Evolutionary conservation across 2,113 vertebrate genomes (phyloP).

Genomic region (Corythornis cristatus): DNA sequence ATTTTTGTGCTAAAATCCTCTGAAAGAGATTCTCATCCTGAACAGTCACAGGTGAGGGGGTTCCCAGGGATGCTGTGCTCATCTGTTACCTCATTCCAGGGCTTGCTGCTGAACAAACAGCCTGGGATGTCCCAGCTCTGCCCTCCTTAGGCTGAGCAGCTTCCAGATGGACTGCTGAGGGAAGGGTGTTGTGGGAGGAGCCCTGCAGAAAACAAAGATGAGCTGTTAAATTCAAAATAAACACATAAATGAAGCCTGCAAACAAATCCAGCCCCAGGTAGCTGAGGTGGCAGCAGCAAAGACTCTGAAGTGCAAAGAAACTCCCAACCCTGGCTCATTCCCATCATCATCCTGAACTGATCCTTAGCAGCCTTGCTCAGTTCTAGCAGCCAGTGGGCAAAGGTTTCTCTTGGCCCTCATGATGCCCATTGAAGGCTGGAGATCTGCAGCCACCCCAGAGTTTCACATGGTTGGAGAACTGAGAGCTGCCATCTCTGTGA

Average conservation of each 20-base stretch:
- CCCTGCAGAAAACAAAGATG: not conserved
- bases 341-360: fast-evolving
- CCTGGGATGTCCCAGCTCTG: not conserved
- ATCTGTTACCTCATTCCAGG: not conserved
- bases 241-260: not conserved
- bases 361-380: not conserved
- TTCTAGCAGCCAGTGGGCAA: not conserved
- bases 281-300: not conserved
- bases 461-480: not conserved
- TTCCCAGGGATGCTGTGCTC: not conserved
- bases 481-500: not conserved
- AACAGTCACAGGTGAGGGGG: not conserved
- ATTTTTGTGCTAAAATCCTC: not conserved
- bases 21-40: not conserved
- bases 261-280: not conserved
- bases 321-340: not conserved
- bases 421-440: not conserved
- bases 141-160: not conserved
- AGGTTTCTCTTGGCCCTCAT: not conserved
- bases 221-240: not conserved
- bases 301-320: not conserved
- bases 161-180: not conserved
- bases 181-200: not conserved
- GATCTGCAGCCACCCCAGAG: not conserved
- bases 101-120: not conserved